A percentile compares a stretch with the other conserved stretches of the same genome.
Evolutionary conservation across 2,797 vertebrate species (phyloP).

Genomic region (Sebastolobus altivelis): DNA sequence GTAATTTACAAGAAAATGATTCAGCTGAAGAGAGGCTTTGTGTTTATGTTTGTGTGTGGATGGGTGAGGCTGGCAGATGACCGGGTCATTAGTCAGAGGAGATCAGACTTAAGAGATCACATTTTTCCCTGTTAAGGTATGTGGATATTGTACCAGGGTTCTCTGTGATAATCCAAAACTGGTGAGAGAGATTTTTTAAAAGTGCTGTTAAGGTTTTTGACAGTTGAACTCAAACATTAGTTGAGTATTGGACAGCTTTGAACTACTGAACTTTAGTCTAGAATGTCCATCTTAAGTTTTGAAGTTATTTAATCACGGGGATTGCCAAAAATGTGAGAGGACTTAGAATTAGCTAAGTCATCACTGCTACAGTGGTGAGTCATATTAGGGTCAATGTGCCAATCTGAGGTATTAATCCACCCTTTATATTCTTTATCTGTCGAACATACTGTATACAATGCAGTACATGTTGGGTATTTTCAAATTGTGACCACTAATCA

Average conservation of each 20-base stretch:
- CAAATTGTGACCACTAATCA: not conserved
- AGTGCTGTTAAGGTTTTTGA: slow-evolving; percentile 11
- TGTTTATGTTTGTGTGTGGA: slow-evolving; percentile 30
- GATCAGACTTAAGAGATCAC: slow-evolving; percentile 38
- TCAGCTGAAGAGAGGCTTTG: slow-evolving; percentile 24
- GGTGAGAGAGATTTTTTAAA: slow-evolving; percentile 11
- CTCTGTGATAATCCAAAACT: slow-evolving; percentile 26
- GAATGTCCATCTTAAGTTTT: not conserved
- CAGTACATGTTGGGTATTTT: not conserved
- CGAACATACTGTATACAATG: not conserved
- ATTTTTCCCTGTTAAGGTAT: slow-evolving; percentile 46
- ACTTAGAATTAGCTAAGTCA: not conserved
- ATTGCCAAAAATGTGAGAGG: not conserved
- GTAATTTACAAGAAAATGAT: slow-evolving; percentile 51
- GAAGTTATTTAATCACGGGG: not conserved
- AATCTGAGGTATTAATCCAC: not conserved
- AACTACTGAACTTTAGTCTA: not conserved
- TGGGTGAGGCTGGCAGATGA: slow-evolving; percentile 20
- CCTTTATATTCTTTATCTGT: not conserved
- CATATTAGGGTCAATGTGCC: not conserved
- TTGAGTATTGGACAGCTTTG: not conserved
- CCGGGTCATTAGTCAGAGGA: slow-evolving; percentile 38
- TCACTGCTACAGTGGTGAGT: not conserved
- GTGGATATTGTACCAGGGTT: slow-evolving; percentile 8
- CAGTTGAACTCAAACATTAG: slow-evolving; percentile 10